These are phyloP conservation scores for Ormyrus rosae DNA, from an alignment of 2,888 invertebrate genomes.

Conservation along the genomic window DNA sequence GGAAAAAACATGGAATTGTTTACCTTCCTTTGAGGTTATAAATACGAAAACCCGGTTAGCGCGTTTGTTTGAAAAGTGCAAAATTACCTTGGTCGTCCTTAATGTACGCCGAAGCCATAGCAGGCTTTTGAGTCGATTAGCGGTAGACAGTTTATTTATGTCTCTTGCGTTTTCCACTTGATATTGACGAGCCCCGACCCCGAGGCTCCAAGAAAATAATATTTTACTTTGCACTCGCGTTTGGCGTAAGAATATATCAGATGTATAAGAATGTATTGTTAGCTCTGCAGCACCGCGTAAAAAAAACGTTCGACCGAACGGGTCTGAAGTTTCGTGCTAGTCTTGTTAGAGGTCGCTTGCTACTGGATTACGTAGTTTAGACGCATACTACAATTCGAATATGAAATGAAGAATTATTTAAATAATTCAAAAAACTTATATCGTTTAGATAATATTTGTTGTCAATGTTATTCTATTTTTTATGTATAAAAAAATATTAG, in stretches of 20 bases:
- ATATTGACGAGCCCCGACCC: too few relatives aligned
- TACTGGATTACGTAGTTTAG: neutral
- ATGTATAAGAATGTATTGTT: too few relatives aligned
- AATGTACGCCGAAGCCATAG: constrained; percentile 73
- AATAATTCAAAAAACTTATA: too few relatives aligned
- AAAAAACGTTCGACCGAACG: neutral
- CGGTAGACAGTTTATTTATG: constrained; percentile 49
- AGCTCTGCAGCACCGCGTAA: too few relatives aligned
- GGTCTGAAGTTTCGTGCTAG: neutral
- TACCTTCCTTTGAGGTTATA: constrained; percentile 70
- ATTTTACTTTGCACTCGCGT: too few relatives aligned
- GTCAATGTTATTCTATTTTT: too few relatives aligned
- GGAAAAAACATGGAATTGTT: constrained; percentile 60
- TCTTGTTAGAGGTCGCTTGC: constrained; percentile 9
- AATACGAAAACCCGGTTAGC: constrained; percentile 56
- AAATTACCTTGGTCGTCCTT: constrained; percentile 72
- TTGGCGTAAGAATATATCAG: too few relatives aligned
- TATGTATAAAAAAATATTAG: too few relatives aligned
- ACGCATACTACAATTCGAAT: too few relatives aligned
- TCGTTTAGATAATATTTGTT: too few relatives aligned
- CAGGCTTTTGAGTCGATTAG: neutral
- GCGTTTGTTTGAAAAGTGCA: constrained; percentile 30
- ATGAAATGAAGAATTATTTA: too few relatives aligned
- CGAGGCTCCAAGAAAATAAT: too few relatives aligned
- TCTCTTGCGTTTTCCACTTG: constrained; percentile 4